These are phyloP conservation scores for Phania funesta DNA, from an alignment of 2,888 invertebrate species.

Conservation along the genomic window DNA sequence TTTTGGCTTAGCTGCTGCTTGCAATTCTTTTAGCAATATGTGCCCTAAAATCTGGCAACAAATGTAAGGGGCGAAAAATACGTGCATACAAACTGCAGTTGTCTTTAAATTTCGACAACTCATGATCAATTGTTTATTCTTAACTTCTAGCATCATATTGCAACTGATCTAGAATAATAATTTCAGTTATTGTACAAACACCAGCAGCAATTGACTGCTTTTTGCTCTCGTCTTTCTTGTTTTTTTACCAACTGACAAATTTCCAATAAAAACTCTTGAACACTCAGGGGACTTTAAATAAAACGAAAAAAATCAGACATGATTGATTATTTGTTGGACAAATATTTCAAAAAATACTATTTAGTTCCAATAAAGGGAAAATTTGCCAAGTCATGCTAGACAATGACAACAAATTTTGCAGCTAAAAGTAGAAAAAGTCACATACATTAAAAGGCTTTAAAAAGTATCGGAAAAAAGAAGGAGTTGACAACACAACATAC, in stretches of 20 bases:
- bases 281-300: conserved; percentile 39
- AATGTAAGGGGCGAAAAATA: background rate
- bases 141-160: background rate
- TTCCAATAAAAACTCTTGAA: conserved; percentile 50
- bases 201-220: background rate
- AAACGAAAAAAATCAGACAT: conserved; percentile 23
- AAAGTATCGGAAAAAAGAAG: conserved; percentile 69
- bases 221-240: background rate
- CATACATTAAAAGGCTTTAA: conserved; percentile 77
- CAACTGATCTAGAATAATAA: conserved; percentile 25
- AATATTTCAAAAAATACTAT: background rate
- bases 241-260: conserved; percentile 44
- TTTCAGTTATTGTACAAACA: conserved; percentile 7
- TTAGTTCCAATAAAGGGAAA: background rate
- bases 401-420: conserved; percentile 19
- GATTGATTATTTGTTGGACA: conserved; percentile 62
- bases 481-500: conserved; percentile 19
- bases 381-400: conserved; percentile 60
- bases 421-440: conserved; percentile 73
- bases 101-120: conserved; percentile 8
- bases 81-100: conserved; percentile 16
- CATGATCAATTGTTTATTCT: background rate
- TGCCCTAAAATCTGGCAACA: background rate
- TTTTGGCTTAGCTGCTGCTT: too few relatives aligned
- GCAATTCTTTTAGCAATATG: too few relatives aligned